Conservation (phyloP, 2,113 vertebrate species). For the Varanus salvator region DNA sequence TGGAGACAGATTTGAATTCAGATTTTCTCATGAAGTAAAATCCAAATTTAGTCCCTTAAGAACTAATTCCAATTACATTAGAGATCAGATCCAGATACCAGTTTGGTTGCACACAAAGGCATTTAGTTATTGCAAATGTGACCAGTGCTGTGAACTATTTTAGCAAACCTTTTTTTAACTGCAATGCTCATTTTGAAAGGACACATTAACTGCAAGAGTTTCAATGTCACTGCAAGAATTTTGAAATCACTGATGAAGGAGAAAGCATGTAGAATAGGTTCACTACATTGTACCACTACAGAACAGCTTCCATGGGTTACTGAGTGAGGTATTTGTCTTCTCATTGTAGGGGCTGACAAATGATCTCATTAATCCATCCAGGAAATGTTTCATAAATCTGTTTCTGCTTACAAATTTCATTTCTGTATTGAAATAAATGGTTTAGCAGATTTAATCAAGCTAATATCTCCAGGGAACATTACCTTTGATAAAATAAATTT, state of each 20-base stretch:
- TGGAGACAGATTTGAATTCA: neutral
- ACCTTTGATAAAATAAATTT: neutral
- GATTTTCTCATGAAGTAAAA: neutral
- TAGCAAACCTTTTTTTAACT: neutral
- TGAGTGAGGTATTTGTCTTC: neutral
- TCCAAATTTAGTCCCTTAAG: neutral
- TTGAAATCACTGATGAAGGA: neutral
- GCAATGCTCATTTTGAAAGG: neutral
- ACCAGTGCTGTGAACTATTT: neutral
- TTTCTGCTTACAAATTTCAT: neutral
- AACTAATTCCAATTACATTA: neutral
- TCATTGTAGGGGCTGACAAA: neutral
- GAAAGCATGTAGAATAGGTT: neutral
- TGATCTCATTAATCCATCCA: neutral
- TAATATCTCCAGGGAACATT: neutral
- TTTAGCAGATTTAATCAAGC: neutral
- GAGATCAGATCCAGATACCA: too few species aligned
- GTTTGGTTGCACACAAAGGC: too few species aligned
- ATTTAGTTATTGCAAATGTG: neutral
- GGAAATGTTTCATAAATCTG: neutral
- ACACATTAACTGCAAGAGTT: neutral
- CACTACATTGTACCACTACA: neutral
- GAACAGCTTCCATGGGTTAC: neutral
- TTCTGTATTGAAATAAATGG: neutral
- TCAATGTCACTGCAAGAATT: neutral